phyloP scores from a whole-genome alignment of 2,113 vertebrate genomes.

The Bombycilla garrulus region DNA sequence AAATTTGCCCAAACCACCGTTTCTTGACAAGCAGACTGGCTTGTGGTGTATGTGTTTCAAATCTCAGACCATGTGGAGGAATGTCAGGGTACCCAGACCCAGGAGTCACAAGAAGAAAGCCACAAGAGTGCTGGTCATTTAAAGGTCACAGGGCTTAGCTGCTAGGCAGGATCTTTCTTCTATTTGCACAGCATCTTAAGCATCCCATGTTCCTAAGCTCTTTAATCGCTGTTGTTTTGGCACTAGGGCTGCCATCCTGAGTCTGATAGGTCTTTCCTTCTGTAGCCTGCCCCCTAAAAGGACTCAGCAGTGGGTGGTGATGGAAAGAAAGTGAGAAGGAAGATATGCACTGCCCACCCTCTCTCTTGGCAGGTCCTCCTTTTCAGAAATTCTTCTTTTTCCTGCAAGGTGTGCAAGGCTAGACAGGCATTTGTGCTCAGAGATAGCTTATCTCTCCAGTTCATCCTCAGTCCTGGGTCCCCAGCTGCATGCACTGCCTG shows the following conservation, averaged over 20 bases:
- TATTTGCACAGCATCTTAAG: background rate
- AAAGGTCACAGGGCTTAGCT: background rate
- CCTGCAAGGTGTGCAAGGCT: background rate
- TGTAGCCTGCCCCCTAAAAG: background rate
- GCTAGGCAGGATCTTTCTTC: background rate
- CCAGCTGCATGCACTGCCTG: fast-evolving
- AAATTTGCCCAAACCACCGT: background rate
- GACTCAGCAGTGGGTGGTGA: background rate
- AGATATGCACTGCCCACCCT: background rate
- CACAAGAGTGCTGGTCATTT: background rate
- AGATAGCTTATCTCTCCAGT: background rate
- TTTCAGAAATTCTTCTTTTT: background rate
- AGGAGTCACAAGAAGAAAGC: background rate
- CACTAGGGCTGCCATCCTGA: background rate
- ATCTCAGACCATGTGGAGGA: background rate
- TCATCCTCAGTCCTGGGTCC: background rate
- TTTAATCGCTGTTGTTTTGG: background rate
- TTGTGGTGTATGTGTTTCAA: background rate
- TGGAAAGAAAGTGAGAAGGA: background rate
- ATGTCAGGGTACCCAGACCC: background rate
- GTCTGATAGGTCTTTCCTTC: background rate
- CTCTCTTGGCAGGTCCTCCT: fast-evolving
- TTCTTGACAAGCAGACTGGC: background rate
- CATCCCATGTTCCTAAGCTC: background rate
- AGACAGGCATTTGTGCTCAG: background rate